Base-by-base conservation (phyloP, 2,888 invertebrate species). In the Electrophaes corylata region DNA sequence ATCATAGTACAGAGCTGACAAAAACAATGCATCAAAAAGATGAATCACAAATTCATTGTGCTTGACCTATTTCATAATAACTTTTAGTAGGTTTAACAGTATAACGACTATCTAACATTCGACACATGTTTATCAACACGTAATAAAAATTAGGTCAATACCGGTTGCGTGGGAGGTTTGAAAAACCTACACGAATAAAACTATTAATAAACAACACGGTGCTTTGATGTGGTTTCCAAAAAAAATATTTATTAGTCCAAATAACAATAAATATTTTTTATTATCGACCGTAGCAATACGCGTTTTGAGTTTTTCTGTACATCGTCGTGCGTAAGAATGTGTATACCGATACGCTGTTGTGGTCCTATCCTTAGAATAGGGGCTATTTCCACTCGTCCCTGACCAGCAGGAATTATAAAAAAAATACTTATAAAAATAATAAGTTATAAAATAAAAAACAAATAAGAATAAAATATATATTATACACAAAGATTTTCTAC, bases 141-240 rank as follows among this genome's bases (percentile, higher is more conserved):
- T 70, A 68, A 66, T 65, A 72, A 66, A 69, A 86, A 82, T 80
- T 83, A 65, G 88, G 89, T 83, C 86, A 77, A 68, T 60, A 70
- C 57, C 52, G 68, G 60, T 71, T 70, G 77, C 72, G 83, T 84
- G 86, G 78, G 84, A 83, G 81, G 62, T 61, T 60, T 33, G 35
- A 49, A 58, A 29, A 18, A 57, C 44, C 60, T 44, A 43, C 57
- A 63, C 57, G 69, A 65, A 63, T 64, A 67, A 50, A 65, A 62
- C 61, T 60, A 62, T 54, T 43, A 40, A 67, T 57, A 63, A 66
- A 53, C 39, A 60, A 57, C 54, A 37, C 35, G 31, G n/a, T 16
- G 20, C 33, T 43, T 50, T 39, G 18, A 54, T 50, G 49, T 39
- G 46, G 23, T 12, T 48, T n/a, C 10, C 1, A 23, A n/a, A 52